Conservation (phyloP, 2,113 vertebrate genomes). For the Hippolais icterina region DNA sequence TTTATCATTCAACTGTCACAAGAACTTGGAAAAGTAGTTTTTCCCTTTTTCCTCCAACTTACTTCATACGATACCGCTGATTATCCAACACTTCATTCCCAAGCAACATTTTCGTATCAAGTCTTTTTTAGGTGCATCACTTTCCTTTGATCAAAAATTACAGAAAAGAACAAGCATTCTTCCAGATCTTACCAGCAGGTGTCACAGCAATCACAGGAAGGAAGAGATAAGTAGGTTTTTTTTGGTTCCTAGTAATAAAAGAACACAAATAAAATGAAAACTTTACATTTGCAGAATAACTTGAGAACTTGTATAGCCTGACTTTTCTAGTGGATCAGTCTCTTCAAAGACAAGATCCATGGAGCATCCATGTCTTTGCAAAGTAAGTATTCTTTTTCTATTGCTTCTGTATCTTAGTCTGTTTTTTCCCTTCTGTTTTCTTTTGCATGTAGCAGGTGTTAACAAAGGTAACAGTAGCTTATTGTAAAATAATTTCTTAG, state of each 20-base stretch:
- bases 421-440: not conserved
- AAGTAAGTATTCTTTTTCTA: not conserved
- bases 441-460: not conserved
- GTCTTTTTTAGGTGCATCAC: not conserved
- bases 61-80: not conserved
- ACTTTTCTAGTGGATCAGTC: not conserved
- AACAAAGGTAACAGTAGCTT: not conserved
- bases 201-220: not conserved
- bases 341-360: not conserved
- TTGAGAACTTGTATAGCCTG: not conserved
- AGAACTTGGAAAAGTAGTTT: not conserved
- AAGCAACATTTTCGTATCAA: not conserved
- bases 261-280: not conserved
- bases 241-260: not conserved
- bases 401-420: not conserved
- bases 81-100: not conserved
- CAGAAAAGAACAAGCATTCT: not conserved
- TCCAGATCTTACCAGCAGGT: conserved; percentile 26
- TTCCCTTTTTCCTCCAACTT: not conserved
- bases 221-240: not conserved
- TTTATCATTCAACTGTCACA: not conserved
- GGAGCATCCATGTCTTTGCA: not conserved
- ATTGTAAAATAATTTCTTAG: not conserved
- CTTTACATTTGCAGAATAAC: not conserved
- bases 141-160: not conserved